Conservation (phyloP, 2,888 invertebrate species). For the Octonoba sinensis region DNA sequence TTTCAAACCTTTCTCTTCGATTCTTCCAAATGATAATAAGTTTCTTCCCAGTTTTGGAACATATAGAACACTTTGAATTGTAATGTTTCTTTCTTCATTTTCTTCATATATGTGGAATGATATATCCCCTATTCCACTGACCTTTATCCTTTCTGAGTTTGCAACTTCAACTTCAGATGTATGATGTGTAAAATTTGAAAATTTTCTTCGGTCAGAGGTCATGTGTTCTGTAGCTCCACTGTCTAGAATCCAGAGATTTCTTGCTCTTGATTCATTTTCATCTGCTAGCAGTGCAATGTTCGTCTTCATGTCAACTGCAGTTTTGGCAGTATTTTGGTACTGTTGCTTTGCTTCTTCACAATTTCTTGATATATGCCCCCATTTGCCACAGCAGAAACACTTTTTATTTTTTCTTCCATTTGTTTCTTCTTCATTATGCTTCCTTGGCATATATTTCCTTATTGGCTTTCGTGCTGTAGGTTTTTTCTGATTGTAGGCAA, state of each 20-base stretch:
- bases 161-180: constrained; percentile 28
- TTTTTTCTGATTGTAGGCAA: neutral
- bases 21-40: constrained; percentile 25
- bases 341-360: constrained; percentile 19
- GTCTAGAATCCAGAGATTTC: constrained; percentile 19
- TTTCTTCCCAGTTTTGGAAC: constrained; percentile 29
- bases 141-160: constrained; percentile 15
- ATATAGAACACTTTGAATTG: constrained; percentile 7
- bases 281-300: constrained; percentile 6
- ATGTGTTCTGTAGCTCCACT: constrained; percentile 43
- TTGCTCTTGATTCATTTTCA: neutral
- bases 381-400: constrained; percentile 19
- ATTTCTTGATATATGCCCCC: constrained; percentile 25
- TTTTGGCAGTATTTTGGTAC: neutral
- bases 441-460: neutral
- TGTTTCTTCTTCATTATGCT: neutral
- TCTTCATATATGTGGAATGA: neutral
- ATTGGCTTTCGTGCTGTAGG: neutral
- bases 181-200: neutral
- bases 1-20: constrained; percentile 24
- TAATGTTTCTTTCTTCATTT: neutral
- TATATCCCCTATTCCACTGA: constrained; percentile 23
- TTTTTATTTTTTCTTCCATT: neutral
- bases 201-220: constrained; percentile 17
- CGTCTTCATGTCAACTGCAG: constrained; percentile 25